Evolutionary conservation across 2,888 invertebrate species (phyloP), one percentile per base, ranked within the genome.

Genomic region (Tholera decimalis): DNA sequence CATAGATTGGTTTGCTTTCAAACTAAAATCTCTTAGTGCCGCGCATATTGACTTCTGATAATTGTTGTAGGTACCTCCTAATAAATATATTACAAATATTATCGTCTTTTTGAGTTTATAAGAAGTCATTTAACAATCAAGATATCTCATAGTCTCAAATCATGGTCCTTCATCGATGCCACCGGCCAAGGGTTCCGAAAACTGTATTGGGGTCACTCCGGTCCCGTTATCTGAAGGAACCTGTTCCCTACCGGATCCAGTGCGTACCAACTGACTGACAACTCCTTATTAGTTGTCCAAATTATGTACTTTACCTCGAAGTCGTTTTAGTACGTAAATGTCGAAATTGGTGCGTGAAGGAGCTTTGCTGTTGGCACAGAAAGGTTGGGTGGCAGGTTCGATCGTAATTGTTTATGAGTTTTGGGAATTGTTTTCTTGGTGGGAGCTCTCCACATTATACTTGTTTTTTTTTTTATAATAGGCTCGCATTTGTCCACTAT

Each of bases 151-250:
- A 33, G 43, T 49, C 43, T 49, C 49, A 72, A 58, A 43, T 57
- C 22, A 53, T 20, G 65, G 73, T 81, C 83, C 80, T 80, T 75
- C 72, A 49, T 63, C 56, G 54, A 41, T 41, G 15, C 46, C 63
- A 65, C 77, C 61, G 64, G 43, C 53, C 37, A 80, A 77, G 67
- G 84, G 82, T 85, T 84, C 84, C 89, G 67, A 89, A 89, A 88
- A 71, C 79, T 60, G 64, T 82, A 90, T 89, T 87, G 88, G 69
- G 86, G 88, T 88, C 88, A 86, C 57, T 53, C 79, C 56, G 54
- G 82, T 88, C 85, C 88, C 88, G 88, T 87, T 88, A 87, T 47
- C 61, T 73, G 69, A 76, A 84, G 85, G 83, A 77, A 85, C 88
- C 85, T 79, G 88, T 86, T 84, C 77, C 77, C 71, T 39, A 22